phyloP scores from a whole-genome alignment of 2,113 vertebrate genomes.

The Nematolebias whitei region DNA sequence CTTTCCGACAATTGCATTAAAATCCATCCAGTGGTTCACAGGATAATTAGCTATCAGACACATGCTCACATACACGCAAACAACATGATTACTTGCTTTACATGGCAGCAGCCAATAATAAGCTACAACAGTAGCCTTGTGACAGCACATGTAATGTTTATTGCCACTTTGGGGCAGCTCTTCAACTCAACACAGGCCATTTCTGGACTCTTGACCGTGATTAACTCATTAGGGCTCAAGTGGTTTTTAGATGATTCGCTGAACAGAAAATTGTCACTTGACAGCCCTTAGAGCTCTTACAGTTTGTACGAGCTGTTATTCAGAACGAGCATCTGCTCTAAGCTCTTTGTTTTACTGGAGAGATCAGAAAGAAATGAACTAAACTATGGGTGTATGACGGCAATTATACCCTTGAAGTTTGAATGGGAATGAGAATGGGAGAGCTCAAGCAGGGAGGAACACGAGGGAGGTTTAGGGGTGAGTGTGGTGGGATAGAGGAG shows the following conservation, averaged over 20 bases:
- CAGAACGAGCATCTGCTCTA: constrained; percentile 11
- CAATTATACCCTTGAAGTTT: constrained; percentile 63
- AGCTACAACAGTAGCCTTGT: constrained; percentile 52
- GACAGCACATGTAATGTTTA: constrained; percentile 39
- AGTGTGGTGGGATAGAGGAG: constrained; percentile 18
- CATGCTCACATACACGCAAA: too few species aligned
- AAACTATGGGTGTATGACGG: constrained; percentile 38
- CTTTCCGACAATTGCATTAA: too few species aligned
- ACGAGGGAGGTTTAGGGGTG: not conserved
- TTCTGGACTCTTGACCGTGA: constrained; percentile 40
- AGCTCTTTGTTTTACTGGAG: constrained; percentile 7
- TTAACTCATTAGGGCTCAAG: constrained; percentile 45
- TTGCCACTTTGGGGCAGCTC: constrained; percentile 48
- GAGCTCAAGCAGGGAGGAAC: constrained; percentile 1
- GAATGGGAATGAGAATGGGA: constrained; percentile 28
- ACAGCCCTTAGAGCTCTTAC: constrained; percentile 30
- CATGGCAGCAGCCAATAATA: too few species aligned
- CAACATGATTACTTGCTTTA: too few species aligned
- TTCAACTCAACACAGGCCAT: constrained; percentile 23
- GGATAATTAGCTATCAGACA: too few species aligned
- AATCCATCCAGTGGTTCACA: too few species aligned
- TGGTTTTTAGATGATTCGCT: constrained; percentile 43
- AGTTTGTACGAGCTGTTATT: constrained; percentile 3
- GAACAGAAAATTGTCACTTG: constrained; percentile 41
- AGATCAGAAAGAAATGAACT: constrained; percentile 11